Base-by-base conservation (phyloP, 2,113 vertebrate genomes). In the Nettapus auritus region DNA sequence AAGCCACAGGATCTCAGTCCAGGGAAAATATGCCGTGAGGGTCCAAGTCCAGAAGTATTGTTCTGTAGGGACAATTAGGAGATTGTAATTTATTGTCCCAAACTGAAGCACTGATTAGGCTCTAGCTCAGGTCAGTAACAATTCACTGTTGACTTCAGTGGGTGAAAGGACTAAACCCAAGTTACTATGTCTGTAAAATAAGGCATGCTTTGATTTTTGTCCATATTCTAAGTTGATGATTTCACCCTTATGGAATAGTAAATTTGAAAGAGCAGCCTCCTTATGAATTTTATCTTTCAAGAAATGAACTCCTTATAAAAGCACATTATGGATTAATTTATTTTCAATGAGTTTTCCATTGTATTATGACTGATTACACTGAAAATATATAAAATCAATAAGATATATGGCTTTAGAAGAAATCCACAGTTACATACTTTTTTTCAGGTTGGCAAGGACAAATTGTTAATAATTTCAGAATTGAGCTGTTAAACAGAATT, bases 401-500 rank as follows among this genome's bases (percentile, higher is more conserved):
- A 86, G 74, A 95, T 90, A 82, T 57, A 92, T 92, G 9, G 21
- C 8, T 93, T 89, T 76, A 21, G 7, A 90, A 96, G 62, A 92
- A 91, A 92, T 71, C 23, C 70, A 62, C 7, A 8, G 31, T 26
- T 84, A 79, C 22, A 86, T 55, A 25, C 4, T 33, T 13, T 26
- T 26, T 75, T 82, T 89, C 11, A 62, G 13, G 2, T 79, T 96
- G 88, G 86, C 77, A 86, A 84, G 40, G 69, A 85, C 15, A 87
- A 85, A 25, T 88, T 80, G 90, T 96, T 96, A 96, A 94, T 97
- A 96, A 94, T 89, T 95, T 92, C 83, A 92, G 80, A 92, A 96
- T 77, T 92, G 92, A 96, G 93, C 86, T 95, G 69, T 92, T 92
- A 90, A 96, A 86, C 94, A 96, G 96, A 95, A 92, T 95, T 88